phyloP scores from a whole-genome alignment of 37 sponge, comb jelly and placozoan species.

The Haliclona indistincta region DNA sequence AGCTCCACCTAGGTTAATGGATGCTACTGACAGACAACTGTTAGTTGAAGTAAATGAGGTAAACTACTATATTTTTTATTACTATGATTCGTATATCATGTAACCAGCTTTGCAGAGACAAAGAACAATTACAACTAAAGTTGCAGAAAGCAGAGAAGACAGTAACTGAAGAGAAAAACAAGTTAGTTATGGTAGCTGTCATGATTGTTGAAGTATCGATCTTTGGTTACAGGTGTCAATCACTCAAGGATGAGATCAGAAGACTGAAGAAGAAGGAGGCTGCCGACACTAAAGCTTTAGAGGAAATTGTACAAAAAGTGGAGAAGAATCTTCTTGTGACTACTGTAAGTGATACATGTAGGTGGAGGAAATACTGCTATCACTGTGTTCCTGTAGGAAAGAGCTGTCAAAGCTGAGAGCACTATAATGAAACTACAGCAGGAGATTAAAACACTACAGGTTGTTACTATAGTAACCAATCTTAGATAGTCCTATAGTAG shows the following conservation, averaged over 20 bases:
- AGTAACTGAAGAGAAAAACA: conserved; percentile 38
- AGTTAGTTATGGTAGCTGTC: conserved; percentile 29
- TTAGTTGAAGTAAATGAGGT: too few relatives aligned
- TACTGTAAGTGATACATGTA: conserved; percentile 48
- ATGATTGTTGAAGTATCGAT: too few relatives aligned
- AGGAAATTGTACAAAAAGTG: conserved; percentile 77
- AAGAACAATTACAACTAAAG: conserved; percentile 39
- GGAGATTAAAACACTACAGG: conserved; percentile 44
- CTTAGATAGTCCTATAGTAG: too few relatives aligned
- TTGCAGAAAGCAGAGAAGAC: conserved; percentile 23
- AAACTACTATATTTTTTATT: not conserved
- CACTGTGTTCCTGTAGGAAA: conserved; percentile 31
- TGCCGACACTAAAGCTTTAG: conserved; percentile 75
- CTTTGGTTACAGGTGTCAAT: conserved; percentile 34
- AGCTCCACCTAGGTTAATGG: too few relatives aligned
- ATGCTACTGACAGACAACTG: too few relatives aligned
- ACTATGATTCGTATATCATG: not conserved
- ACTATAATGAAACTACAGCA: conserved; percentile 55
- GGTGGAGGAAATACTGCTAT: not conserved
- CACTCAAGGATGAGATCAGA: conserved; percentile 47
- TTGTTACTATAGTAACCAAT: too few relatives aligned
- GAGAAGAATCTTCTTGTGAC: conserved; percentile 63
- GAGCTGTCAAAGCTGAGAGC: conserved; percentile 53
- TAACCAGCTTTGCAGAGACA: conserved; percentile 49
- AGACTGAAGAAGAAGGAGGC: conserved; percentile 75